Evolutionary conservation across 2,113 vertebrate species (phyloP).

Genomic region (Menura novaehollandiae): DNA sequence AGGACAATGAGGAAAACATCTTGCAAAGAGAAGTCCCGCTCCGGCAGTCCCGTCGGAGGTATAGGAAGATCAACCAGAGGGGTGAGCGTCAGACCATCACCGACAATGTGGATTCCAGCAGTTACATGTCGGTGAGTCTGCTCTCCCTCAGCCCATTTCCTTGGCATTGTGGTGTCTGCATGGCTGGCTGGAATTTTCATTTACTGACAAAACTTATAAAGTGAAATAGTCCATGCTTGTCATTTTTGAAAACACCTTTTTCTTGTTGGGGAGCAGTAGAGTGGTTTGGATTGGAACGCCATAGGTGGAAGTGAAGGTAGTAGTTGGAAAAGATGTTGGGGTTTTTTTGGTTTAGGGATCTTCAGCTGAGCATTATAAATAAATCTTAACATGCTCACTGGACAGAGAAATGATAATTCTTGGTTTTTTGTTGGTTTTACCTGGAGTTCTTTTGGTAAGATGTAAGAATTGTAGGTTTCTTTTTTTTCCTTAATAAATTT

Average conservation of each 20-base stretch:
- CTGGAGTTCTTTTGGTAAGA: background rate
- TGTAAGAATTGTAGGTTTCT: background rate
- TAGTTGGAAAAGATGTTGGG: background rate
- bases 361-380: background rate
- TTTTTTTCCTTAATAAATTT: background rate
- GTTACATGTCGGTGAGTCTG: conserved; percentile 79
- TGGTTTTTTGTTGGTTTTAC: background rate
- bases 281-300: background rate
- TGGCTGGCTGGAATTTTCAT: accelerated
- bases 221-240: accelerated
- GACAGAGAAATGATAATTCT: background rate
- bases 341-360: background rate
- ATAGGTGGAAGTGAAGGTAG: background rate
- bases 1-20: conserved; percentile 83
- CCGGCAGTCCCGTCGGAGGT: conserved; percentile 83
- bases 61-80: conserved; percentile 83
- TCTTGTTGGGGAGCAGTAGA: background rate
- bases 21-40: conserved; percentile 83
- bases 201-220: background rate
- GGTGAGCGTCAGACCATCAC: conserved; percentile 91
- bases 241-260: accelerated
- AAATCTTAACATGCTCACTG: background rate
- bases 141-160: background rate
- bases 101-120: conserved; percentile 78
- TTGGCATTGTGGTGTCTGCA: accelerated